A percentile compares a stretch with the other conserved stretches of the same genome.
These are phyloP conservation scores for Euproctis similis DNA, from an alignment of 2,888 invertebrate genomes.

Conservation along the genomic window DNA sequence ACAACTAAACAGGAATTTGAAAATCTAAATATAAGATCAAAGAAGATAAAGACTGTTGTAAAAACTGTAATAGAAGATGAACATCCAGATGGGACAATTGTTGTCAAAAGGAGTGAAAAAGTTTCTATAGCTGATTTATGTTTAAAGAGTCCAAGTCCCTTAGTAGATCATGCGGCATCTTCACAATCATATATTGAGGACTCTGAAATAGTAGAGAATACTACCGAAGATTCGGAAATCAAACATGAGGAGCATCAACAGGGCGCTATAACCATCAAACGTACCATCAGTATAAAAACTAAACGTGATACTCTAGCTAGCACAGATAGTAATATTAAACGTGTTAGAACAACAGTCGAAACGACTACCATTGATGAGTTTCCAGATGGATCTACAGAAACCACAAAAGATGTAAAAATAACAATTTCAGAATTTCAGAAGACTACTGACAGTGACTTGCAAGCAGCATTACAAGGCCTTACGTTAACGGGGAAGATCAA, in stretches of 20 bases:
- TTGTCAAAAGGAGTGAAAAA: conserved; percentile 60
- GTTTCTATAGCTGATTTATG: conserved; percentile 51
- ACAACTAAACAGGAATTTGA: conserved; percentile 54
- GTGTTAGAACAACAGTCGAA: conserved; percentile 75
- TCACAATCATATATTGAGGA: conserved; percentile 42
- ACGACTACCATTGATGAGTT: conserved; percentile 64
- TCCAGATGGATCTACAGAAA: conserved; percentile 74
- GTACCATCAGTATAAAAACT: conserved; percentile 63
- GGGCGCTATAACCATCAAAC: conserved; percentile 48
- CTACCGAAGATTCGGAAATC: conserved; percentile 54
- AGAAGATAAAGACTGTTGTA: conserved; percentile 54
- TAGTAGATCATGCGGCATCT: conserved; percentile 27
- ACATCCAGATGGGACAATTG: conserved; percentile 57
- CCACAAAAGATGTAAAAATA: conserved; percentile 70
- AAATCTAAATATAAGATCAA: conserved; percentile 33
- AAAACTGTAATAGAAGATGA: conserved; percentile 54
- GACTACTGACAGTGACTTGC: conserved; percentile 60
- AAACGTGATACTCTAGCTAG: conserved; percentile 68
- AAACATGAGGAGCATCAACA: conserved; percentile 52
- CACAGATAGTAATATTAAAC: conserved; percentile 67
- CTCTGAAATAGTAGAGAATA: conserved; percentile 56
- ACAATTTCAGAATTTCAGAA: conserved; percentile 70
- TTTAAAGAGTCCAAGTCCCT: conserved; percentile 24
- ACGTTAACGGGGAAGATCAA: conserved; percentile 60
- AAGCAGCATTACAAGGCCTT: conserved; percentile 61